Evolutionary conservation across 2,888 invertebrate species (phyloP), one percentile per base, ranked within the genome.

Genomic region (Smittia sp.): DNA sequence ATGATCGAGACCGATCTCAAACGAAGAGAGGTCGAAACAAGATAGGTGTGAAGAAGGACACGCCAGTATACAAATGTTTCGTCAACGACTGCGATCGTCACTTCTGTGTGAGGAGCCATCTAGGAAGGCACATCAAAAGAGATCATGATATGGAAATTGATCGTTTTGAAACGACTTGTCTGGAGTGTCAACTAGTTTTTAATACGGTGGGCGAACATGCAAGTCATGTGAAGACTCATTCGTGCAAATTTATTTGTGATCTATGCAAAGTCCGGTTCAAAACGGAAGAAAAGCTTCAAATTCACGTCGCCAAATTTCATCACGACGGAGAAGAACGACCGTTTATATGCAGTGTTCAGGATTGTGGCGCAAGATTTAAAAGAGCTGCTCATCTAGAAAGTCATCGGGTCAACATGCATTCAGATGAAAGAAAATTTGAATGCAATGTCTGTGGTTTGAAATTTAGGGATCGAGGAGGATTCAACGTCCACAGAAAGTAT

Each of bases 361-460:
- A 32, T 20, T 73, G 73, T 65, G 63, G 65, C 9, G 73, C 65
- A 1, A 65, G 65, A 73, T 73, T 73, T 52, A 73, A 73, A 20
- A 38, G 73, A 46, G 62, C 46, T 15, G 73, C 62, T 24, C 73
- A 73, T 52, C 24, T 65, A 0, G 6, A 27, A 24, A 38, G 41
- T 25, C 73, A 73, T 15, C 39, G 46, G 18, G 7, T 46, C 2
- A 46, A 73, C 32, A 73, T 65, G n/a, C 73, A 73, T 39, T 62
- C 72, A n/a, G 32, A 73, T 22, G n/a, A 62, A 4, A 18, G 54
- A 7, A 73, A 73, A 41, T 65, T 73, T 9, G 65, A 63, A 13
- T 73, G 73, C 11, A 1, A 25, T 4, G 15, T 25, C n/a, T 73
- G 73, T 46, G 22, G 25, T 9, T 9, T 73, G 3, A 73, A 73